Evolutionary conservation across 1,140 invertebrate genomes (phyloP).

Genomic region (Temnothorax curvispinosus): DNA sequence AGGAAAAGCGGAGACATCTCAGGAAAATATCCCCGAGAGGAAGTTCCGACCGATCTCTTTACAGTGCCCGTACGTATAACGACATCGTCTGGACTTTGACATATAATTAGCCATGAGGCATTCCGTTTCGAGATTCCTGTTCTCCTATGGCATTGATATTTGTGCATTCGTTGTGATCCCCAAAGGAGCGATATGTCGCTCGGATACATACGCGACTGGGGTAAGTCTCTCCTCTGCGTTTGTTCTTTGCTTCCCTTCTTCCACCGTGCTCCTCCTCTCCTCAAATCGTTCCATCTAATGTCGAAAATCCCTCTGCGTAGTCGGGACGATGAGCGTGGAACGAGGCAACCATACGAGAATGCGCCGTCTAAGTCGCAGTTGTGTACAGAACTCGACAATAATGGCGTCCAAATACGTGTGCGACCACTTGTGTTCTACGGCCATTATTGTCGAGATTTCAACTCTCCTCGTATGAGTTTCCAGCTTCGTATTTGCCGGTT

Average conservation of each 20-base stretch:
- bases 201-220: neutral
- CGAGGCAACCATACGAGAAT: constrained; percentile 43
- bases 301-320: constrained; percentile 31
- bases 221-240: neutral
- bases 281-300: constrained; percentile 17
- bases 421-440: constrained; percentile 40
- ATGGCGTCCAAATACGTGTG: constrained; percentile 50
- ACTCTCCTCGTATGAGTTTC: constrained; percentile 45
- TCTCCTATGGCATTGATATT: constrained; percentile 1
- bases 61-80: neutral
- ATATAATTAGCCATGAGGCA: constrained; percentile 29
- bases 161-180: neutral
- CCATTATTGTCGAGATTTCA: constrained; percentile 56
- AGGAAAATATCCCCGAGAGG: constrained; percentile 3
- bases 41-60: neutral
- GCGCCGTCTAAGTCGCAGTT: constrained; percentile 37
- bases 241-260: neutral
- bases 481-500: constrained; percentile 44
- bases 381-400: constrained; percentile 56
- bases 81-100: constrained; percentile 23
- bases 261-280: neutral
- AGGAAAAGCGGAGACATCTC: constrained; percentile 6
- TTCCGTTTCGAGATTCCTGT: constrained; percentile 8
- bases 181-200: constrained; percentile 6
- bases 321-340: constrained; percentile 3